Base-by-base conservation (phyloP, 2,797 vertebrate species). In the Gambusia yucatana region DNA sequence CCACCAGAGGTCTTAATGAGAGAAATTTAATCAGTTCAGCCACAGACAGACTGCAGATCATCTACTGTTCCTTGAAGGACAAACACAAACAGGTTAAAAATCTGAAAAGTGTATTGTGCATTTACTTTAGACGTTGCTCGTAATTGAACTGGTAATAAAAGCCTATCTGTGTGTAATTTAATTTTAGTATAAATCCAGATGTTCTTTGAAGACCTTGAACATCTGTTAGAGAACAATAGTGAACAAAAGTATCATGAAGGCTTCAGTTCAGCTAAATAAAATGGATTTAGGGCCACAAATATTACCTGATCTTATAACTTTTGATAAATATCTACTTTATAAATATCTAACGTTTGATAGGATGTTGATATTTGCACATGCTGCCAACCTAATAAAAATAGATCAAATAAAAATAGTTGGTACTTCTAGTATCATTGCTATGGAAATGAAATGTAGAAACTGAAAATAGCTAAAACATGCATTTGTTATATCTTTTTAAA, bases 21-120 rank as follows among this genome's bases (percentile, higher is more conserved):
- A 39, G 81, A 89, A 91, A 93, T 91, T 87, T 41, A 84, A 93
- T 93, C 90, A 90, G 78, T 88, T 85, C 75, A 46, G 85, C 84
- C 78, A 81, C 82, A 83, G 77, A 86, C 65, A 0, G 85, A 85
- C 92, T 73, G 85, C 76, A 82, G 92, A 88, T 78, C 80, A 73
- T 83, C 84, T 77, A 84, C 85, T 67, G 63, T 41, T 22, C 17
- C 63, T 39, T 28, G 57, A 70, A 70, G 44, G 41, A 43, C 61
- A 11, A n/a, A 44, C 22, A 43, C n/a, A n/a, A n/a, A n/a, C 39
- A 10, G 25, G 63, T 69, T 43, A 14, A 69, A 41, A 69, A 69
- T 43, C 65, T 69, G 65, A 69, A 67, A 41, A 43, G 65, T 43
- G 22, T 1, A 25, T 25, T 4, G 67, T 46, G 67, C 5, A 44